Conservation (phyloP, 2,888 invertebrate genomes). For the Muschampia plurimacula region DNA sequence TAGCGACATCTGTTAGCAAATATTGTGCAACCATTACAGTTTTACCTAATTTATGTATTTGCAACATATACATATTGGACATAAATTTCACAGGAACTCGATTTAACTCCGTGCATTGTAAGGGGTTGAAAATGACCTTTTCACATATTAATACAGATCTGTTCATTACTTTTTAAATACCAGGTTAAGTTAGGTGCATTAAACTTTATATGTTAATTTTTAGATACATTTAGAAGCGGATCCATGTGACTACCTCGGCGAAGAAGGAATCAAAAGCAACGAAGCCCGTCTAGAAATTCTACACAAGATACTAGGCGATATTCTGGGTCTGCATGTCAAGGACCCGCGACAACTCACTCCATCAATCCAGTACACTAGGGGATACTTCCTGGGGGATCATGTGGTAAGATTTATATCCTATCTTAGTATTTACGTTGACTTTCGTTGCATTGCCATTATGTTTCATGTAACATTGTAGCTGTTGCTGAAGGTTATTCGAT, state of each 20-base stretch:
- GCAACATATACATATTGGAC: too few relatives aligned
- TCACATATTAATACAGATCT: too few relatives aligned
- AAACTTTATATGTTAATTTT: conserved; percentile 25
- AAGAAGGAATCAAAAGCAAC: conserved; percentile 81
- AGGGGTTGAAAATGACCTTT: too few relatives aligned
- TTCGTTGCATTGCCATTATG: conserved; percentile 39
- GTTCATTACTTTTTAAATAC: too few relatives aligned
- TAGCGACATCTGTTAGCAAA: too few relatives aligned
- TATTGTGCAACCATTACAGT: too few relatives aligned
- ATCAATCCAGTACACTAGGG: conserved; percentile 84
- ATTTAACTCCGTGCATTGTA: too few relatives aligned
- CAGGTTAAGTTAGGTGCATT: neutral
- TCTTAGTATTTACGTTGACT: neutral
- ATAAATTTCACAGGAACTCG: too few relatives aligned
- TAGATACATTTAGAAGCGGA: conserved; percentile 94
- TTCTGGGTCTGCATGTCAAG: conserved; percentile 88
- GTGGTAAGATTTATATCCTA: conserved; percentile 84
- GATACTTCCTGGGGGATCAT: conserved; percentile 93
- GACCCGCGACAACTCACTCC: conserved; percentile 51
- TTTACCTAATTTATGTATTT: too few relatives aligned
- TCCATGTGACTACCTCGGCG: conserved; percentile 84
- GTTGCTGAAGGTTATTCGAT: conserved; percentile 55
- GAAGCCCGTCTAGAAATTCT: conserved; percentile 92
- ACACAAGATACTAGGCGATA: conserved; percentile 89
- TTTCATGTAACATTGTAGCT: conserved; percentile 50